phyloP scores from a whole-genome alignment of 2,797 vertebrate genomes.

The Protosalanx chinensis region DNA sequence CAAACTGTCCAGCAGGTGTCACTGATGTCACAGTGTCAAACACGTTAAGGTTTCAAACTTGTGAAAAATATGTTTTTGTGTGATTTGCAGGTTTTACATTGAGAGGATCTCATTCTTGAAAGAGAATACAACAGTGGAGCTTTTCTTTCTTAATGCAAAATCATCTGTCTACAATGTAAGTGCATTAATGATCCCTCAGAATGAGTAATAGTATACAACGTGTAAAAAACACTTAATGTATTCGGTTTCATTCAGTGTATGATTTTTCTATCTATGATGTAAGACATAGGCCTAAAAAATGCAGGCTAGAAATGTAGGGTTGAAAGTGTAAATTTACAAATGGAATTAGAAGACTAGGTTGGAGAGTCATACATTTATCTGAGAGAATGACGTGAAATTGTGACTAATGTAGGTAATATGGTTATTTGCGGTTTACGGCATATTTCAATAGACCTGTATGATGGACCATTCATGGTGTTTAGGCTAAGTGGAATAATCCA shows the following conservation, averaged over 20 bases:
- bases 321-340: not conserved
- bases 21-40: slow-evolving; percentile 32
- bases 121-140: slow-evolving; percentile 91
- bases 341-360: slow-evolving; percentile 2
- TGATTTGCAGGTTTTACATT: slow-evolving; percentile 90
- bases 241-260: not conserved
- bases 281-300: not conserved
- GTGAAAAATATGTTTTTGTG: not conserved
- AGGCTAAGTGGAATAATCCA: no score
- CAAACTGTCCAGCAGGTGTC: slow-evolving; percentile 65
- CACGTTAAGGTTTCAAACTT: not conserved
- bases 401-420: no score
- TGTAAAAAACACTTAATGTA: not conserved
- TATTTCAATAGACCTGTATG: no score
- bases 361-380: not conserved
- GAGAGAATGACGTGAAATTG: not conserved
- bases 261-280: not conserved
- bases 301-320: not conserved
- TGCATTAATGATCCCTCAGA: slow-evolving; percentile 24
- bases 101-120: slow-evolving; percentile 92
- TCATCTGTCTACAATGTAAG: slow-evolving; percentile 91
- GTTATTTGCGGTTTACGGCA: no score
- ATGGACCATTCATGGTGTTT: no score
- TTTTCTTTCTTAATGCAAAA: slow-evolving; percentile 97
- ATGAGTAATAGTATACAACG: no score